Conservation (phyloP, 2,113 vertebrate genomes). For the Clarias magur region DNA sequence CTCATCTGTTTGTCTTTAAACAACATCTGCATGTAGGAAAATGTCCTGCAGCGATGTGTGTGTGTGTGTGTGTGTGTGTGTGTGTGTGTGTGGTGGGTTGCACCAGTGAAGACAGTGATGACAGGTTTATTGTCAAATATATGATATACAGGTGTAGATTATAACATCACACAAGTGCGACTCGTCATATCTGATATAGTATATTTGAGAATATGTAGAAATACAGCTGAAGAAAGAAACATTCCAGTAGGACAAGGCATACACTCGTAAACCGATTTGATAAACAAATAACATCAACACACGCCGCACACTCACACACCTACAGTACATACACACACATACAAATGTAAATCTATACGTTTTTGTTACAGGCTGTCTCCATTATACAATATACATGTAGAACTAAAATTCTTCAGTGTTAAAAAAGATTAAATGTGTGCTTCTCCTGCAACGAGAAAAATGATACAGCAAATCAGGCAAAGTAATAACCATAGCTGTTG, state of each 20-base stretch:
- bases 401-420: neutral
- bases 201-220: neutral
- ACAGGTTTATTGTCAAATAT: neutral
- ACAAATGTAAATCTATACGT: neutral
- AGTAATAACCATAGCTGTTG: too few species aligned
- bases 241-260: neutral
- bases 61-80: neutral
- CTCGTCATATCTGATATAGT: neutral
- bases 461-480: neutral
- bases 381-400: too few species aligned
- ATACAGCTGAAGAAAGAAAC: neutral
- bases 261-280: neutral
- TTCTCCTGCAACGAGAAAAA: neutral
- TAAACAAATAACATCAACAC: neutral
- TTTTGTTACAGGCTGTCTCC: neutral
- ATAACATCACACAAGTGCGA: neutral
- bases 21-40: conserved; percentile 5
- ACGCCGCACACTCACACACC: neutral
- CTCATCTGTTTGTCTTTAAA: neutral
- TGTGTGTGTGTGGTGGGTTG: neutral
- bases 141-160: neutral
- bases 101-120: neutral
- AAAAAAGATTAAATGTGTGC: neutral
- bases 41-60: neutral
- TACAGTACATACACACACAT: neutral